These are phyloP conservation scores for Drosophila cardini DNA, from an alignment of 1,140 invertebrate species.

Conservation along the genomic window DNA sequence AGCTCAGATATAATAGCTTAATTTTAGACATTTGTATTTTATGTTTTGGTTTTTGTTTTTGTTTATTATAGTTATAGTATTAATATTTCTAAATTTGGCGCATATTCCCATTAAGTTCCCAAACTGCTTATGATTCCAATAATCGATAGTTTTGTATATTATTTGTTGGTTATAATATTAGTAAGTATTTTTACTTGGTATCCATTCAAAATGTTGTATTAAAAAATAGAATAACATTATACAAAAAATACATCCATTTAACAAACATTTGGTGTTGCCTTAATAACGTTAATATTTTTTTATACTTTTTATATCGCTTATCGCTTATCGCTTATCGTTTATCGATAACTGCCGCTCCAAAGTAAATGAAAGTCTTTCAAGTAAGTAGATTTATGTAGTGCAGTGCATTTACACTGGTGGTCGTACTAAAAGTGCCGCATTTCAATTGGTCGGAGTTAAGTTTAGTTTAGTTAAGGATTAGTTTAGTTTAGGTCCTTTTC, in stretches of 20 bases:
- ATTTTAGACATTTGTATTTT: conserved; percentile 40
- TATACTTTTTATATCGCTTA: conserved; percentile 11
- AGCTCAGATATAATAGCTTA: conserved; percentile 67
- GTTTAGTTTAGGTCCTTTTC: conserved; percentile 18
- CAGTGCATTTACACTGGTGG: conserved; percentile 64
- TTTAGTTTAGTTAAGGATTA: conserved; percentile 41
- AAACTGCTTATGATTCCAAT: conserved; percentile 45
- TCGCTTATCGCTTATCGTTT: conserved; percentile 25
- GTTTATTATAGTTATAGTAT: conserved; percentile 50
- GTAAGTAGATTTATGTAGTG: conserved; percentile 70
- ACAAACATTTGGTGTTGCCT: conserved; percentile 72
- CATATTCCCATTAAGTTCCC: conserved; percentile 65
- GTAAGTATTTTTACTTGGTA: conserved; percentile 43
- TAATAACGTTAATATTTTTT: conserved; percentile 55
- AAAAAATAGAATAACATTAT: conserved; percentile 76
- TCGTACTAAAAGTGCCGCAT: conserved; percentile 74
- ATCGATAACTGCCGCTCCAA: conserved; percentile 43
- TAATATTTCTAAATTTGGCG: conserved; percentile 73
- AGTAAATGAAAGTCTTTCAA: conserved; percentile 77
- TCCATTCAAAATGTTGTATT: conserved; percentile 60
- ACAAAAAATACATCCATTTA: conserved; percentile 74
- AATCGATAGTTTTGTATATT: conserved; percentile 23
- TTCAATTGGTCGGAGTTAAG: conserved; percentile 72
- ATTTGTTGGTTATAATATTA: conserved; percentile 57
- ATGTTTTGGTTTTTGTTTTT: conserved; percentile 12